A percentile compares a stretch with the other conserved stretches of the same genome.
Conservation (phyloP, 2,113 vertebrate genomes). For the Panthera leo region DNA sequence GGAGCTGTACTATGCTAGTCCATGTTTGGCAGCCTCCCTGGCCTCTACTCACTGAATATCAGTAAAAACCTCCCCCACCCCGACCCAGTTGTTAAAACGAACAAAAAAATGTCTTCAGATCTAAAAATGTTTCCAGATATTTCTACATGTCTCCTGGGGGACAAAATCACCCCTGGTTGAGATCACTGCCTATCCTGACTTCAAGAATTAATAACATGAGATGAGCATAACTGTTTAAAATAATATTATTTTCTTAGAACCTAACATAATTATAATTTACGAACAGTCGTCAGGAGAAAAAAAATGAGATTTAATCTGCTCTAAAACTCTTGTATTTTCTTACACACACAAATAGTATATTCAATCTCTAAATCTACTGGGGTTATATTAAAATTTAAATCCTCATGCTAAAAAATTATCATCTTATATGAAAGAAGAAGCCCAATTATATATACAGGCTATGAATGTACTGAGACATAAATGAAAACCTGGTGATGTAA, state of each 20-base stretch:
- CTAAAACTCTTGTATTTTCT: neutral
- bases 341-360: neutral
- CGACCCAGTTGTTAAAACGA: neutral
- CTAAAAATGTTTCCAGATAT: neutral
- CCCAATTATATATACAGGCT: neutral
- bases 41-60: neutral
- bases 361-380: neutral
- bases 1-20: neutral
- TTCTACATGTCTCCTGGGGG: neutral
- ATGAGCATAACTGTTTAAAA: neutral
- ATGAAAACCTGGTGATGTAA: neutral
- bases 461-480: neutral
- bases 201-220: neutral
- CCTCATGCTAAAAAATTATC: neutral
- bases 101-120: neutral
- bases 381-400: neutral
- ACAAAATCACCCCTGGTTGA: neutral
- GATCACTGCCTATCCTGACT: neutral
- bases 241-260: neutral
- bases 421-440: neutral
- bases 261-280: neutral
- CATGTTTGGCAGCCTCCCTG: neutral
- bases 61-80: neutral
- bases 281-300: neutral
- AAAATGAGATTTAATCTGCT: neutral